Conservation (phyloP, 2,113 vertebrate species). For the Stigmatopora nigra region DNA sequence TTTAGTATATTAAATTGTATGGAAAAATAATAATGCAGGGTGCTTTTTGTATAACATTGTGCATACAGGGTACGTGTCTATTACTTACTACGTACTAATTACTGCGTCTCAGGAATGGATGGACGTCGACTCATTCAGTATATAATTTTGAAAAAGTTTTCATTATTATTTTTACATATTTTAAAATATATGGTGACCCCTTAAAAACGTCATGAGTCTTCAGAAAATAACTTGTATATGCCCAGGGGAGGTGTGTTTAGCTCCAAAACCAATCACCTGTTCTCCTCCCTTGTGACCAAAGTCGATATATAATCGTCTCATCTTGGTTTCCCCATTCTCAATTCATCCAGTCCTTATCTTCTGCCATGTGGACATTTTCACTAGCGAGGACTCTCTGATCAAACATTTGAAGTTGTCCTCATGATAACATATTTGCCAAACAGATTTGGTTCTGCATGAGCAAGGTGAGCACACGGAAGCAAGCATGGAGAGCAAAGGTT, state of each 20-base stretch:
- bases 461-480: slow-evolving; percentile 5
- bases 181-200: too few relatives aligned
- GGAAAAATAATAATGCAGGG: too few relatives aligned
- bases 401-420: slow-evolving; percentile 36
- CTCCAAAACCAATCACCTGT: slow-evolving; percentile 46
- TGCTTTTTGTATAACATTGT: too few relatives aligned
- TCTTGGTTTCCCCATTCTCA: slow-evolving; percentile 18
- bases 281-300: slow-evolving; percentile 33
- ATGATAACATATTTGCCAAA: slow-evolving; percentile 36
- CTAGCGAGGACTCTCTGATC: slow-evolving; percentile 22
- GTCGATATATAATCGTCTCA: slow-evolving; percentile 41
- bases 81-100: too few relatives aligned
- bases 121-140: too few relatives aligned
- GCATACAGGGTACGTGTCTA: too few relatives aligned
- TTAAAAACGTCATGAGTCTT: background rate
- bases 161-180: too few relatives aligned
- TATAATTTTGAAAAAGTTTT: too few relatives aligned
- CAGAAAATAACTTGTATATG: background rate
- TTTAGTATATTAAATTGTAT: too few relatives aligned
- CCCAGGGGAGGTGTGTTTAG: slow-evolving; percentile 24
- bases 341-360: slow-evolving; percentile 28
- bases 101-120: too few relatives aligned
- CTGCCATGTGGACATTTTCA: slow-evolving; percentile 30
- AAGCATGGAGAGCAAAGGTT: background rate
- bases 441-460: slow-evolving; percentile 18